Evolutionary conservation across 2,797 vertebrate genomes (phyloP).

Genomic region (Forpus xanthops): DNA sequence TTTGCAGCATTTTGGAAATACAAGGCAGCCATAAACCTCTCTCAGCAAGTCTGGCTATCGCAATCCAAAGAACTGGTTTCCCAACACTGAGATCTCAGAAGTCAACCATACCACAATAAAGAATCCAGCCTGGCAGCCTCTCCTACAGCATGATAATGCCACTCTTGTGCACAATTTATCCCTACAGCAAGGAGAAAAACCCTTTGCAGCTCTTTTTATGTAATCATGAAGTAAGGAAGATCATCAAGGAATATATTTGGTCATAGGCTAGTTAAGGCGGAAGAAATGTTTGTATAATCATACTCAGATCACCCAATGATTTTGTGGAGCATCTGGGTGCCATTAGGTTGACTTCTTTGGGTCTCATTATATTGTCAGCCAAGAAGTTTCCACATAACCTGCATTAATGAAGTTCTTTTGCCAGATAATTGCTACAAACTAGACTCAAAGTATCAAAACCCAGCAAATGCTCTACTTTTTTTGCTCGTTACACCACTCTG

Average conservation of each 20-base stretch:
- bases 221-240: neutral
- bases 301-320: neutral
- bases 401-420: neutral
- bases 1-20: neutral
- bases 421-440: neutral
- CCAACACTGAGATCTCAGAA: neutral
- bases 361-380: neutral
- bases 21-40: neutral
- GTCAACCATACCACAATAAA: neutral
- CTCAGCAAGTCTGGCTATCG: neutral
- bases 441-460: neutral
- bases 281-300: neutral
- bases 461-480: neutral
- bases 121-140: neutral
- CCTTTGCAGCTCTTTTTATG: neutral
- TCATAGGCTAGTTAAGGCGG: neutral
- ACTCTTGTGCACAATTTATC: fast-evolving
- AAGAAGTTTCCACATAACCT: conserved; percentile 2
- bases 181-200: neutral
- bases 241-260: neutral
- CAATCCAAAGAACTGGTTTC: neutral
- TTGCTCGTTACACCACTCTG: neutral
- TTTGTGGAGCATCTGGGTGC: neutral
- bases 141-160: neutral
- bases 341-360: conserved; percentile 7